Conservation (phyloP, 2,888 invertebrate genomes). For the Encarsia formosa region DNA sequence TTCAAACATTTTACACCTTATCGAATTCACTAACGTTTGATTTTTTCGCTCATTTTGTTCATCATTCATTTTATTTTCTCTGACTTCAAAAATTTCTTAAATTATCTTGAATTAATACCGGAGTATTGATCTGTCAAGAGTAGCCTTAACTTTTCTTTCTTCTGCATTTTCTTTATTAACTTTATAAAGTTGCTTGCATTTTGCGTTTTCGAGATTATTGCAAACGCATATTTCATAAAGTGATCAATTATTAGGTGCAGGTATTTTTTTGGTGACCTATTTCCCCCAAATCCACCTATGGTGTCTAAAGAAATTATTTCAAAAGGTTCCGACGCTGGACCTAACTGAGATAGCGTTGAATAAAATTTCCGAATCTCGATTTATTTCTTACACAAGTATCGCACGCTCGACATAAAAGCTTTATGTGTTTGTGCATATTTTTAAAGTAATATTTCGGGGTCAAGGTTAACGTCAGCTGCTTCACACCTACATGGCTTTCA, state of each 20-base stretch:
- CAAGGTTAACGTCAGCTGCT: slow-evolving; percentile 21
- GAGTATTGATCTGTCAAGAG: slow-evolving; percentile 21
- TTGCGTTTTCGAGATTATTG: slow-evolving; percentile 21
- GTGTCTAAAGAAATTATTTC: slow-evolving; percentile 31
- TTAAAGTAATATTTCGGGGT: slow-evolving; percentile 12
- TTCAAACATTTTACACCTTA: slow-evolving; percentile 36
- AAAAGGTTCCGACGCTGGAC: slow-evolving; percentile 25
- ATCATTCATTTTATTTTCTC: neutral
- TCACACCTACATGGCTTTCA: slow-evolving; percentile 24
- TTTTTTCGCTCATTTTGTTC: slow-evolving; percentile 19
- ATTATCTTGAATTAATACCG: slow-evolving; percentile 12
- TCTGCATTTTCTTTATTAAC: slow-evolving; percentile 10
- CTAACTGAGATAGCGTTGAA: slow-evolving; percentile 27
- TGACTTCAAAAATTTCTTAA: neutral
- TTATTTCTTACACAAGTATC: slow-evolving; percentile 29
- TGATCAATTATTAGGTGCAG: slow-evolving; percentile 21
- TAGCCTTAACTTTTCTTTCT: slow-evolving; percentile 9
- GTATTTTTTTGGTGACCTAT: slow-evolving; percentile 27
- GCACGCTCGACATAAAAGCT: slow-evolving; percentile 14
- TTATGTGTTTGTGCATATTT: slow-evolving; percentile 27
- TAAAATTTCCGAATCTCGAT: slow-evolving; percentile 26
- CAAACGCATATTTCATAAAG: slow-evolving; percentile 20
- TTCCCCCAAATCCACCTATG: slow-evolving; percentile 28
- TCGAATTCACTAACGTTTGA: slow-evolving; percentile 34
- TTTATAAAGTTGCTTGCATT: slow-evolving; percentile 17